Base-by-base conservation (phyloP, 2,797 vertebrate species). In the Discoglossus pictus region DNA sequence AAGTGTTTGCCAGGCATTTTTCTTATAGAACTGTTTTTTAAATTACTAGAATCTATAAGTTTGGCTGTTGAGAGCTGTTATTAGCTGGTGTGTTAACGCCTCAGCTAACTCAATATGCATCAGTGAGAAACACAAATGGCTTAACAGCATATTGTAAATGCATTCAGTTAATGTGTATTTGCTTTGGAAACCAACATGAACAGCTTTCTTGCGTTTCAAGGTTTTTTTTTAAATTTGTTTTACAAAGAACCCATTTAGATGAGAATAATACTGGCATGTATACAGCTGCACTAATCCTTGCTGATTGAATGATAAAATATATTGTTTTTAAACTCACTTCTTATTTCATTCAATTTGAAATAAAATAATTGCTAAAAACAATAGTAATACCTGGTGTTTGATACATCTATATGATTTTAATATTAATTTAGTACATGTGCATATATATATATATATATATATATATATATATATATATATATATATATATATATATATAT, bases 41-140 rank as follows among this genome's bases (percentile, higher is more conserved):
- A 8, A 31, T 31, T 31, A 8, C 4, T 4, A 31, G 4, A 8
- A 31, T 4, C 4, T 31, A 8, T 31, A 4, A 31, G 27, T 4
- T 8, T 31, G 8, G 8, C 27, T 31, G 27, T 31, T 31, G 27
- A 31, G 27, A 31, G 27, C 27, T 31, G 27, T 4, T 81, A 75
- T 75, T 68, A 72, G 66, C 78, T 87, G 83, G 74, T 31, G 27
- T 31, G 27, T 31, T n/a, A 31, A 31, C 27, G 27, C 27, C 27
- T 31, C 27, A 31, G 78, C 76, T 73, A 68, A 80, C 53, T 80
- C 84, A 79, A 82, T 88, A 83, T 84, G 73, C 77, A 82, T 92
- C 73, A 85, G 71, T 73, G 68, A 75, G 51, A 39, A 3, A 76
- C 65, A 65, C 74, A 73, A 78, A 72, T 53, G 31, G 74, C 77